Percentiles rank a stretch among this genome's conserved stretches.
phyloP scores from a whole-genome alignment of 1,140 invertebrate species.

The Argopecten irradians region DNA sequence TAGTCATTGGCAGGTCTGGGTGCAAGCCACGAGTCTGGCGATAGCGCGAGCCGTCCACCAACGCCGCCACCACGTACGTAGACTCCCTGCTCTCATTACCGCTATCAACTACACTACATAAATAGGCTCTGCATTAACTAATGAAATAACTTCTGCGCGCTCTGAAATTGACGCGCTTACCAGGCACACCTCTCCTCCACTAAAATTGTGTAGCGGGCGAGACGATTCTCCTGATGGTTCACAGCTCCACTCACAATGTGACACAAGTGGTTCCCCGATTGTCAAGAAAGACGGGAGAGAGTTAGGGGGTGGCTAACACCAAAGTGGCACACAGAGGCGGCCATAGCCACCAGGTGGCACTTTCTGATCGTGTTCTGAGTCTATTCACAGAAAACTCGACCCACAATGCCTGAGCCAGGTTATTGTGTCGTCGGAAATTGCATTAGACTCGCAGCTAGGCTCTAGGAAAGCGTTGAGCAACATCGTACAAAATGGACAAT shows the following conservation, averaged over 20 bases:
- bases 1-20: slow-evolving; percentile 7
- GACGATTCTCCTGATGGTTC: neutral
- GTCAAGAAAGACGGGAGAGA: neutral
- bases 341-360: neutral
- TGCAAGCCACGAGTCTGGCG: neutral
- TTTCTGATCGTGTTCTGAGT: neutral
- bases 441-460: neutral
- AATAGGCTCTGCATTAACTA: slow-evolving; percentile 16
- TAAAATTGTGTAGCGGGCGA: neutral
- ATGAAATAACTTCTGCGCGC: neutral
- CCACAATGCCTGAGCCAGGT: neutral
- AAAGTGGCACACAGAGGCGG: neutral
- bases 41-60: neutral
- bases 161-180: neutral
- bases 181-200: neutral
- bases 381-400: neutral
- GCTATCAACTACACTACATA: neutral
- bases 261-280: slow-evolving; percentile 2
- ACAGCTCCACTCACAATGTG: neutral
- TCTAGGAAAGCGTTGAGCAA: neutral
- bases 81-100: neutral
- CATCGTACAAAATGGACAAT: neutral
- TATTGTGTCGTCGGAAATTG: slow-evolving; percentile 3
- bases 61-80: neutral
- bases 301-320: neutral